Evolutionary conservation across 2,113 vertebrate genomes (phyloP), one percentile per base, ranked within the genome.

Genomic region (Gopherus evgoodei): DNA sequence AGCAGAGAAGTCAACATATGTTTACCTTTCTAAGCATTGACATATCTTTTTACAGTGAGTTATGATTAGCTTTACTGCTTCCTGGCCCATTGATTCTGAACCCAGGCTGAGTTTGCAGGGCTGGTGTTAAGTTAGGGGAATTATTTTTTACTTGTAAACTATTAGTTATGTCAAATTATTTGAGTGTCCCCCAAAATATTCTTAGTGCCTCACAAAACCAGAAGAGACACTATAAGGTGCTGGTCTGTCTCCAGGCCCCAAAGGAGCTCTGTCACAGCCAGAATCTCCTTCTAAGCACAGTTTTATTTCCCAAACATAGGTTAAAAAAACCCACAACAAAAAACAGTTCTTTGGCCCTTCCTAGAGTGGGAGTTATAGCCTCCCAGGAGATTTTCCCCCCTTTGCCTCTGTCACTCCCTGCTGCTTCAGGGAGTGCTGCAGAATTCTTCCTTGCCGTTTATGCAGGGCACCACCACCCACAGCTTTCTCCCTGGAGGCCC

Each of bases 1-100:
- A 76, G 29, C 81, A 5, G 7, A 31, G 14, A 29, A 1, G 0
- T 6, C 0, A 0, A 25, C 16, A 2, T 1, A 0, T 27, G 9
- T 72, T 69, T 56, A 3, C 25, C 44, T 93, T 49, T 27, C 59
- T 19, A 29, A 54, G 1, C 49, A 17, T 6, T 14, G 82, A 49
- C 24, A 52, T 5, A 0, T 25, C 0, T 3, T 24, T 19, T 49
- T 65, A 16, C 56, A 78, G 19, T 6, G 57, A 16, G 0, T 17
- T 24, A 50, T 47, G 31, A 4, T 10, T 35, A 31, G 8, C 11
- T 8, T 69, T 69, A 31, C 57, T 31, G 57, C 57, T 31, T 29
- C 16, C 7, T 65, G 29, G 14, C 35, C 62, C 35, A 16, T 9
- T 84, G 38, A 29, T 35, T 65, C 5, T 69, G 75, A 89, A 72